Conservation (phyloP, 2,113 vertebrate genomes). For the Lanius ludovicianus region DNA sequence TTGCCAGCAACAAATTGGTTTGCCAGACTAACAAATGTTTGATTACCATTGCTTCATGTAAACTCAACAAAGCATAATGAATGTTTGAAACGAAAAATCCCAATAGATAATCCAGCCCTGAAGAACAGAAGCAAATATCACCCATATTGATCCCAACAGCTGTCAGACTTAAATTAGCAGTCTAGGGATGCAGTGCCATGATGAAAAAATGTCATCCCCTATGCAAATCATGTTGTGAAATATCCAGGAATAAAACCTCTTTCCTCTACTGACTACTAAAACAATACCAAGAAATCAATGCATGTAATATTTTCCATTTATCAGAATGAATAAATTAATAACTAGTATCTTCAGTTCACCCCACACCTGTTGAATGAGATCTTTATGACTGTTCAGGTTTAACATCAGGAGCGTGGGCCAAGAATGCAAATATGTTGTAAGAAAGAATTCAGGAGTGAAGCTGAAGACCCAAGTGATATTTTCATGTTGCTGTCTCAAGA, state of each 20-base stretch:
- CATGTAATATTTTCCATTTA: conserved; percentile 10
- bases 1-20: neutral
- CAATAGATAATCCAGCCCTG: neutral
- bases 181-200: neutral
- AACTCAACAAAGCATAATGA: neutral
- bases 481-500: neutral
- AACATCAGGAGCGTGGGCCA: neutral
- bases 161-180: neutral
- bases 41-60: neutral
- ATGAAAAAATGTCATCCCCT: neutral
- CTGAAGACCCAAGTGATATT: neutral
- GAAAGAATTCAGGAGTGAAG: neutral
- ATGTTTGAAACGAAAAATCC: neutral
- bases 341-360: neutral
- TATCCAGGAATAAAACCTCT: neutral
- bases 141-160: neutral
- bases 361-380: neutral
- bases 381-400: neutral
- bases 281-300: neutral
- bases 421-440: neutral
- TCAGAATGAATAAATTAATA: neutral
- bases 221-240: neutral
- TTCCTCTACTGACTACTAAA: neutral
- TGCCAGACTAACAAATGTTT: neutral
- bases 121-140: neutral